phyloP scores from a whole-genome alignment of 1,140 invertebrate genomes.

The Palaemon carinicauda region DNA sequence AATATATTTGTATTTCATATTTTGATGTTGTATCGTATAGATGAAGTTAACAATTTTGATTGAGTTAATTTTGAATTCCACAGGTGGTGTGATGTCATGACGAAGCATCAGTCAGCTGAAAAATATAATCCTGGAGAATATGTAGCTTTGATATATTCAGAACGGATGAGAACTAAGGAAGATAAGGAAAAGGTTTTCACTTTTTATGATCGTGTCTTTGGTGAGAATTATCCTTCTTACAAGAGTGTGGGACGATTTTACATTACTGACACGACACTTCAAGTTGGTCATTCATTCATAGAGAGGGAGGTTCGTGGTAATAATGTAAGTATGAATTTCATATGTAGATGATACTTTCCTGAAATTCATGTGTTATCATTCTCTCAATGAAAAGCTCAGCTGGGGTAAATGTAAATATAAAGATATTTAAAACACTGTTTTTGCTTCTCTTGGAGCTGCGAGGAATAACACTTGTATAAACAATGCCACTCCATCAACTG shows the following conservation, averaged over 20 bases:
- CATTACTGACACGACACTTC: conserved; percentile 10
- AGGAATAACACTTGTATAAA: too few species aligned
- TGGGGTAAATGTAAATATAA: too few species aligned
- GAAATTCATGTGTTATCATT: too few species aligned
- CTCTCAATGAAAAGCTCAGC: too few species aligned
- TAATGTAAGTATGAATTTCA: conserved; percentile 12
- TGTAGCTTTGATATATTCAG: conserved; percentile 80
- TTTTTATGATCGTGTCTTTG: conserved; percentile 73
- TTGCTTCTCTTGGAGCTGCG: too few species aligned
- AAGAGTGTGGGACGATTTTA: conserved; percentile 36
- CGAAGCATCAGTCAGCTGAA: conserved; percentile 45
- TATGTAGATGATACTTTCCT: neutral
- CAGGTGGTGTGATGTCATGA: conserved; percentile 47
- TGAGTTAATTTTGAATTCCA: neutral
- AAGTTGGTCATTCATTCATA: conserved; percentile 38
- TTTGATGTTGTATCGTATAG: too few species aligned
- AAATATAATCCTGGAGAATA: conserved; percentile 71
- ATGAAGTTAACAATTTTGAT: too few species aligned
- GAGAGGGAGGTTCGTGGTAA: conserved; percentile 3
- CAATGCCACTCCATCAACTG: too few species aligned
- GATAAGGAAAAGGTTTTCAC: conserved; percentile 75
- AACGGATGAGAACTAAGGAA: conserved; percentile 78
- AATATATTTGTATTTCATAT: too few species aligned
- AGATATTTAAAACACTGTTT: too few species aligned
- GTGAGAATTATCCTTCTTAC: conserved; percentile 45